Conservation (phyloP, 2,113 vertebrate species). For the Labrus mixtus region DNA sequence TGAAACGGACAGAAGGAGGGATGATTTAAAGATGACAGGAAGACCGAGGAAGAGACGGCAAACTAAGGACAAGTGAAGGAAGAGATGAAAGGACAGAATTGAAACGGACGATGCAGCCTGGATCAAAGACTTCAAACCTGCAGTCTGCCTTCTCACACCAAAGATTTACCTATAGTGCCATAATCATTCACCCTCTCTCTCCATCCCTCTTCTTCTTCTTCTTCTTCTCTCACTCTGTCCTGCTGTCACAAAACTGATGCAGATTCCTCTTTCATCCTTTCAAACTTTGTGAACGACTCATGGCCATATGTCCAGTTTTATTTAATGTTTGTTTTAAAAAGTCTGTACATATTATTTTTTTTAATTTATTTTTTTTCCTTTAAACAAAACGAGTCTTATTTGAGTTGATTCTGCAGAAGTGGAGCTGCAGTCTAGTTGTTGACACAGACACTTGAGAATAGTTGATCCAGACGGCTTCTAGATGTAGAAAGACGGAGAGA, state of each 20-base stretch:
- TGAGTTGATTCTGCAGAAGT: conserved; percentile 46
- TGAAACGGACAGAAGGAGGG: conserved; percentile 1
- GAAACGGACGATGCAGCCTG: not conserved
- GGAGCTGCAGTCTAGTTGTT: conserved; percentile 37
- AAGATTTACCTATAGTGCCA: conserved; percentile 74
- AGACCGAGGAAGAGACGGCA: not conserved
- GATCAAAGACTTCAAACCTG: conserved; percentile 27
- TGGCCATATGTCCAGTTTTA: conserved; percentile 66
- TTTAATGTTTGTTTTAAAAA: conserved; percentile 78
- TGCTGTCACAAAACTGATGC: conserved; percentile 50
- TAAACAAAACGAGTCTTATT: conserved; percentile 68
- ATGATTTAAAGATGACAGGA: not conserved
- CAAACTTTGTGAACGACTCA: conserved; percentile 72
- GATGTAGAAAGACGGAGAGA: not conserved
- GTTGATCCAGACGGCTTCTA: conserved; percentile 17
- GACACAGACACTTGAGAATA: conserved; percentile 57
- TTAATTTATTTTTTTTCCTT: conserved; percentile 80
- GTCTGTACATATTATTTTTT: conserved; percentile 82
- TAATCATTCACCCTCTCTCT: conserved; percentile 51
- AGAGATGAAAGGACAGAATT: conserved; percentile 1
- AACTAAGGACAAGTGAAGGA: conserved; percentile 13
- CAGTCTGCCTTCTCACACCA: conserved; percentile 49
- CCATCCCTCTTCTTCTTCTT: conserved; percentile 29
- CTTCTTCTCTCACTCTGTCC: conserved; percentile 38
- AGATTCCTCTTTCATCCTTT: conserved; percentile 40